Evolutionary conservation across 2,113 vertebrate species (phyloP), one percentile per base, ranked within the genome.

Genomic region (Reinhardtius hippoglossoides): DNA sequence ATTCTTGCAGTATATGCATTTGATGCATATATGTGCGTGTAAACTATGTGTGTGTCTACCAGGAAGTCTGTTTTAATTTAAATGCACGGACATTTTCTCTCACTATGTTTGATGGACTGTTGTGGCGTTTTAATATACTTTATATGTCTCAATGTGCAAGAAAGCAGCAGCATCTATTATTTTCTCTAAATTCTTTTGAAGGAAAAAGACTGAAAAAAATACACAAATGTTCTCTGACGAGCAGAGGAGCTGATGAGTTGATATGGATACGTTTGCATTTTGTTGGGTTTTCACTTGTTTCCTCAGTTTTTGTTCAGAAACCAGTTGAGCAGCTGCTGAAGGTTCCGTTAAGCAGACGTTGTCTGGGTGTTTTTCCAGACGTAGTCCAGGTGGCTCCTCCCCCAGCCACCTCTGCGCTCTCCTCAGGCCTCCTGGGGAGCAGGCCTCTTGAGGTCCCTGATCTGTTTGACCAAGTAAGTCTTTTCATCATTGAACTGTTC

Each of bases 401-500:
- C 74, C 23, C 73, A 61, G 35, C 46, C 35, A 42, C 67, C 56
- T 74, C 15, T 27, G 42, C 46, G 6, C 35, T 2, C 35, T 82
- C 81, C 89, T 94, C 95, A 98, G 92, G 97, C 96, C 89, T 98
- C 97, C 93, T 97, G 97, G 77, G 97, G 96, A 55, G 95, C 93
- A 64, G 97, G 96, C 96, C 96, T 96, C 95, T 98, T 99, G 92
- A 98, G 96, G 95, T 99, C 97, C 94, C 96, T 95, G 95, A 99
- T 99, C 95, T 99, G 97, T 96, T 99, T 99, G 90, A 98, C 96
- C 95, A 99, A 94, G 95, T 99, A 99, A 92, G 96, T 99, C 95
- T 99, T 99, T 96, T 99, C 97, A 9, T 98, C 97, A 13, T 97
- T 97, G 94, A 98, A 99, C 82, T 99, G 97, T 95, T 99, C 97